A percentile compares a stretch with the other conserved stretches of the same genome.
Evolutionary conservation across 2,888 invertebrate species (phyloP).

Genomic region (Drosophila dives): DNA sequence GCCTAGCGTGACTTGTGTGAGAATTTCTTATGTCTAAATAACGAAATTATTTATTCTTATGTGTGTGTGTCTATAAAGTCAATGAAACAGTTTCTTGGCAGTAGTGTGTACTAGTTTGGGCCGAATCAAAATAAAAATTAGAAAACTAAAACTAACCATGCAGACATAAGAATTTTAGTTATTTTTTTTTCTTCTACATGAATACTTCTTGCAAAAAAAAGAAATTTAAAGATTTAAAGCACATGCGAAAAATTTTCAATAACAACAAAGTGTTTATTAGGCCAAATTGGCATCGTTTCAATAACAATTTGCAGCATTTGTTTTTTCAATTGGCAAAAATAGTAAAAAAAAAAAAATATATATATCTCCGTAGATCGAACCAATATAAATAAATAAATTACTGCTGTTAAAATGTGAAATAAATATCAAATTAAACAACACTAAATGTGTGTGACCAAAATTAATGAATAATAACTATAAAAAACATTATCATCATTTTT

Average conservation of each 20-base stretch:
- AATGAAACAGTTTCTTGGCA: constrained; percentile 17
- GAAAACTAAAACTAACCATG: not conserved
- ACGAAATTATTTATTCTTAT: not conserved
- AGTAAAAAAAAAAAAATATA: not conserved
- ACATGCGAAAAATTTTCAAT: not conserved
- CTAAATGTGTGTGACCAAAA: too few species aligned
- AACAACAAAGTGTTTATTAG: too few species aligned
- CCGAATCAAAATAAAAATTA: not conserved
- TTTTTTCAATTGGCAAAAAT: not conserved
- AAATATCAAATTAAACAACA: not conserved
- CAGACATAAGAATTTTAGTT: not conserved
- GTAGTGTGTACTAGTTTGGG: not conserved
- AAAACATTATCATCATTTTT: too few species aligned
- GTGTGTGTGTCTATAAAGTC: constrained; percentile 21
- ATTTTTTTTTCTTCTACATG: not conserved
- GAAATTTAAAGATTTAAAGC: not conserved
- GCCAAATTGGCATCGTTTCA: not conserved
- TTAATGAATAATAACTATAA: too few species aligned
- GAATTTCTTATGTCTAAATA: constrained; percentile 15
- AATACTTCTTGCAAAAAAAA: not conserved
- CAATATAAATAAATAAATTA: not conserved
- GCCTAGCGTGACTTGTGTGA: constrained; percentile 41
- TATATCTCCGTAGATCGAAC: not conserved
- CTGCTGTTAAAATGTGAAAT: not conserved
- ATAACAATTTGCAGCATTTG: not conserved